These are phyloP conservation scores for Plecturocebus donacophilus DNA, from an alignment of 2,113 vertebrate genomes.

Conservation along the genomic window DNA sequence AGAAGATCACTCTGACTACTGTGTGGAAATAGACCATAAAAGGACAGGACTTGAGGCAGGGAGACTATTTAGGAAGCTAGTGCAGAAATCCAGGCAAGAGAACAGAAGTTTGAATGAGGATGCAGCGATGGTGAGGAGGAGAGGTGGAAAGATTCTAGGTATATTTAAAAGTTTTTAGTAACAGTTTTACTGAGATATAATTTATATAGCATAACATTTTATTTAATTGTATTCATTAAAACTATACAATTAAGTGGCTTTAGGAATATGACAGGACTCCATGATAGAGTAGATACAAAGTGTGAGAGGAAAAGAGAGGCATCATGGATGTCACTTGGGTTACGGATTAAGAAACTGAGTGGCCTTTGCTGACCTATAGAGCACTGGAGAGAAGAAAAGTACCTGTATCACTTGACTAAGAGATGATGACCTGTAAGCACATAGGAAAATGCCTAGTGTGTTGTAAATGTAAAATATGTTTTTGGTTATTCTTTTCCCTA, in stretches of 20 bases:
- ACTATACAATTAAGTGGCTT: background rate
- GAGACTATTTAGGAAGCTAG: background rate
- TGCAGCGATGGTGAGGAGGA: background rate
- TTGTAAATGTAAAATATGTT: background rate
- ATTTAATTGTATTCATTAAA: background rate
- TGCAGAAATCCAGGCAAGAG: background rate
- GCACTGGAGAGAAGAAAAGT: background rate
- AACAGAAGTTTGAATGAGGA: background rate
- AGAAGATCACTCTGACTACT: background rate
- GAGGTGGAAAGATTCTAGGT: background rate
- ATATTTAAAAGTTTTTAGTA: background rate
- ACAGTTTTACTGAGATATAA: background rate
- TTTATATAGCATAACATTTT: background rate
- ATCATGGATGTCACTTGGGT: background rate
- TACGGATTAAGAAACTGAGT: background rate
- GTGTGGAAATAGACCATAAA: background rate
- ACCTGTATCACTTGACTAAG: too few species aligned
- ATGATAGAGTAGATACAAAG: background rate
- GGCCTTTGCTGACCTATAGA: background rate
- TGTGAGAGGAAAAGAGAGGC: background rate
- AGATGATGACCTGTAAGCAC: background rate
- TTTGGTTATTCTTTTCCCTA: background rate
- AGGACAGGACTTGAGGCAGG: background rate
- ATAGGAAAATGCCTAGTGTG: background rate
- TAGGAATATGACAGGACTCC: background rate